phyloP scores from a whole-genome alignment of 2,797 vertebrate genomes.

The Dallia pectoralis region DNA sequence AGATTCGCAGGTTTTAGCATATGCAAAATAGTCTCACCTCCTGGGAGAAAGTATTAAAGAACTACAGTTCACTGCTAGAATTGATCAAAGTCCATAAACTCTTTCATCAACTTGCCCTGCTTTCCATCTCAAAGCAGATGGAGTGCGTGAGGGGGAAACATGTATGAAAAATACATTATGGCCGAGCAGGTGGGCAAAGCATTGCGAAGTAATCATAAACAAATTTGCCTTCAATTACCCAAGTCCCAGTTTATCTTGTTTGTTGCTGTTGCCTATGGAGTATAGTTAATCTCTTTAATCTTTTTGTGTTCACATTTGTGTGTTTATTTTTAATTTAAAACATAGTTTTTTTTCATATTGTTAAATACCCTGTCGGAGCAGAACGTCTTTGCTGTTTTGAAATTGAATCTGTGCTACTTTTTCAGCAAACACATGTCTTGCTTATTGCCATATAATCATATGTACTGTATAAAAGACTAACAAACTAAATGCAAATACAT shows the following conservation, averaged over 20 bases:
- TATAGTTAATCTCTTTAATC: background rate
- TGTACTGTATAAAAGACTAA: too few species aligned
- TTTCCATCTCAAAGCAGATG: constrained; percentile 26
- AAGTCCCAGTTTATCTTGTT: background rate
- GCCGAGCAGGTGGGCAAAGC: constrained; percentile 7
- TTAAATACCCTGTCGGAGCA: background rate
- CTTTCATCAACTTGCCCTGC: constrained; percentile 39
- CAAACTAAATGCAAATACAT: too few species aligned
- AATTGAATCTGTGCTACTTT: too few species aligned
- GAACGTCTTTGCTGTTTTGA: too few species aligned
- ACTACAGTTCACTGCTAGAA: constrained; percentile 12
- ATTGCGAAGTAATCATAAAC: constrained; percentile 12
- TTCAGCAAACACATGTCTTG: too few species aligned
- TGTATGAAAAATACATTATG: constrained; percentile 1
- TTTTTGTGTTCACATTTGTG: background rate
- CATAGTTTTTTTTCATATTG: background rate
- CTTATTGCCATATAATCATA: too few species aligned
- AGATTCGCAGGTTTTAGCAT: background rate
- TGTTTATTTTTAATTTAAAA: constrained; percentile 1
- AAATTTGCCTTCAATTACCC: constrained; percentile 14
- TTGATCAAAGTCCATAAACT: constrained; percentile 49
- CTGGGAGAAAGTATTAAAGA: constrained; percentile 18
- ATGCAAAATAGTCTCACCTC: constrained; percentile 14
- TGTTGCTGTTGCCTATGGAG: background rate
- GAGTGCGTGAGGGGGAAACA: constrained; percentile 9